These are phyloP conservation scores for Oegoconia quadripuncta DNA, from an alignment of 2,888 invertebrate species.

Conservation along the genomic window DNA sequence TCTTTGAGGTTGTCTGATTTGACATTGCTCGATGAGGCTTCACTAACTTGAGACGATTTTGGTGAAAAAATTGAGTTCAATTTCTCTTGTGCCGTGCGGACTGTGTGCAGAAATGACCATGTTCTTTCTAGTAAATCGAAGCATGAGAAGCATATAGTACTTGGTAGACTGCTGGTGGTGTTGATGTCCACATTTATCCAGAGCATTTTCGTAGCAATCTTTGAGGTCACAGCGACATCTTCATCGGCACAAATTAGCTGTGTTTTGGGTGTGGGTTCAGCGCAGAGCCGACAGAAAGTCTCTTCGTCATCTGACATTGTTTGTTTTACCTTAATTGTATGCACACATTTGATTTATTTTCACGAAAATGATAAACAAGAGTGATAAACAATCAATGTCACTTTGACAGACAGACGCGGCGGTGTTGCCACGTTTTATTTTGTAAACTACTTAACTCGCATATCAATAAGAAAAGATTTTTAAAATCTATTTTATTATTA, in stretches of 20 bases:
- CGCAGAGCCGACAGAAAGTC: conserved; percentile 63
- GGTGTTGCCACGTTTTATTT: conserved; percentile 18
- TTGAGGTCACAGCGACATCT: conserved; percentile 54
- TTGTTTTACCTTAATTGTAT: conserved; percentile 17
- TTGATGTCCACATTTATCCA: conserved; percentile 68
- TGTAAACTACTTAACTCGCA: background rate
- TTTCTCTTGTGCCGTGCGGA: conserved; percentile 57
- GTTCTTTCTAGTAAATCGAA: conserved; percentile 66
- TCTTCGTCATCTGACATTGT: conserved; percentile 51
- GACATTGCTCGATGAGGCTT: conserved; percentile 10
- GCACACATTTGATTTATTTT: conserved; percentile 11
- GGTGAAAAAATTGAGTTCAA: conserved; percentile 39
- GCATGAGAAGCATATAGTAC: conserved; percentile 64
- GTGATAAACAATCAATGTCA: conserved; percentile 37
- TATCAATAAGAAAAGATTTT: background rate
- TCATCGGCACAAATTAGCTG: conserved; percentile 57
- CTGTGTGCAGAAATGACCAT: conserved; percentile 59
- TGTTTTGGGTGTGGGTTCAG: conserved; percentile 53
- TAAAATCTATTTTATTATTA: background rate
- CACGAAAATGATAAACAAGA: conserved; percentile 5
- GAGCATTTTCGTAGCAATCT: conserved; percentile 55
- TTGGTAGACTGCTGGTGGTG: conserved; percentile 43
- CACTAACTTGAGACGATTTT: conserved; percentile 22
- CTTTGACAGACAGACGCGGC: conserved; percentile 12
- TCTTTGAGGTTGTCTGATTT: conserved; percentile 21